Base-by-base conservation (phyloP, 2,888 invertebrate species). In the Acleris cristana region DNA sequence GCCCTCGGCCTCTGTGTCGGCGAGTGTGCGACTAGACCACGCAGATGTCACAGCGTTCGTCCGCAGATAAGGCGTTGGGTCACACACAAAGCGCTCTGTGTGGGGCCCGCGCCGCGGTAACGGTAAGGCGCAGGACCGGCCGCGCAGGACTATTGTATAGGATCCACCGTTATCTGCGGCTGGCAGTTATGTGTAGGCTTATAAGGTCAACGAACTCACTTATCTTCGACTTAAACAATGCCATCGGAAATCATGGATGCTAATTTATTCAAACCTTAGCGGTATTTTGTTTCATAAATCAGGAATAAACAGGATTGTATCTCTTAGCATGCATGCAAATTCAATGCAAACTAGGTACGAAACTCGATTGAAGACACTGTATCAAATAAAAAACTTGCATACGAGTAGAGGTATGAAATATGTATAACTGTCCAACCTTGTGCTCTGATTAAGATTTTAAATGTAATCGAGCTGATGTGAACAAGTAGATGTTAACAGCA, bases 141-240 rank as follows among this genome's bases (percentile, higher is more conserved):
- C 51, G 49, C 71, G 65, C 74, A 74, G 74, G 73, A 76, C 72
- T 73, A 81, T 75, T 74, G 77, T 77, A 72, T 73, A 72, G 74
- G 72, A 75, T 75, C 75, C 52, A 75, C 82, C 80, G 78, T 79
- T 79, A 79, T 56, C 57, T 62, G 61, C 71, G 71, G 71, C 51
- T 70, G 65, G 62, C 64, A 55, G 45, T 73, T 71, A 69, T 72
- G 71, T 69, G 45, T 45, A 65, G 74, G 75, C 76, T 76, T 76
- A 76, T 70, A 70, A 79, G 85, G 79, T 86, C 75, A 85, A 79
- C 73, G 85, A 83, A 71, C 86, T 76, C 72, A 19, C 26, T 68
- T 64, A 64, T 59, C 64, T 14, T 18, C 55, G 16, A 44, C 48
- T 56, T 21, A 48, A 45, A 54, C 48, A 49, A 56, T 57, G n/a